Evolutionary conservation across 2,888 invertebrate genomes (phyloP).

Genomic region (Schizaphis graminum): DNA sequence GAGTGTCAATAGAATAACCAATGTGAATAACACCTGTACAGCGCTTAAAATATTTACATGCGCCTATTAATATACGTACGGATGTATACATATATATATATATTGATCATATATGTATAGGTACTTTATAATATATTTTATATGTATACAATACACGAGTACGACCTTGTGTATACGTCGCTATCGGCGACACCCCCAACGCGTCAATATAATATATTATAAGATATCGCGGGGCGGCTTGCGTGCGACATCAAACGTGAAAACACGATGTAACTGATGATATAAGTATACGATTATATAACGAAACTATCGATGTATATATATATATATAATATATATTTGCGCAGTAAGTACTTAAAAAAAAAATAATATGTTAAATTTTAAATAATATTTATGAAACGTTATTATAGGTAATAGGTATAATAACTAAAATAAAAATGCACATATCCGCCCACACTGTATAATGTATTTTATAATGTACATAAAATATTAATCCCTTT

Average conservation of each 20-base stretch:
- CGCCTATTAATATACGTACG: too few relatives aligned
- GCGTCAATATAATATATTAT: neutral
- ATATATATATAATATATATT: neutral
- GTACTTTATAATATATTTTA: neutral
- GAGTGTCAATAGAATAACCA: conserved; percentile 1
- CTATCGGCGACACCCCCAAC: neutral
- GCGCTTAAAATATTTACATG: neutral
- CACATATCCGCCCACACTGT: neutral
- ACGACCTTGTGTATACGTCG: neutral
- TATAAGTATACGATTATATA: neutral
- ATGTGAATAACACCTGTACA: conserved; percentile 40
- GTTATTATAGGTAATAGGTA: too few relatives aligned
- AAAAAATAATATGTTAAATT: neutral
- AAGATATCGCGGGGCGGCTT: neutral
- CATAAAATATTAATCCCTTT: neutral
- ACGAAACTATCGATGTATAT: neutral
- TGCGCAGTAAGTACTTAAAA: neutral
- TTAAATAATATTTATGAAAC: neutral
- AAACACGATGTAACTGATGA: neutral
- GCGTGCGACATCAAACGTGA: neutral
- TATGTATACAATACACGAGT: neutral
- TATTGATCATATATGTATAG: neutral
- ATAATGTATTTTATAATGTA: neutral
- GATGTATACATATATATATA: neutral
- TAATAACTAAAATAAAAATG: neutral